phyloP scores from a whole-genome alignment of 2,888 invertebrate species.

The Papilio demoleus region DNA sequence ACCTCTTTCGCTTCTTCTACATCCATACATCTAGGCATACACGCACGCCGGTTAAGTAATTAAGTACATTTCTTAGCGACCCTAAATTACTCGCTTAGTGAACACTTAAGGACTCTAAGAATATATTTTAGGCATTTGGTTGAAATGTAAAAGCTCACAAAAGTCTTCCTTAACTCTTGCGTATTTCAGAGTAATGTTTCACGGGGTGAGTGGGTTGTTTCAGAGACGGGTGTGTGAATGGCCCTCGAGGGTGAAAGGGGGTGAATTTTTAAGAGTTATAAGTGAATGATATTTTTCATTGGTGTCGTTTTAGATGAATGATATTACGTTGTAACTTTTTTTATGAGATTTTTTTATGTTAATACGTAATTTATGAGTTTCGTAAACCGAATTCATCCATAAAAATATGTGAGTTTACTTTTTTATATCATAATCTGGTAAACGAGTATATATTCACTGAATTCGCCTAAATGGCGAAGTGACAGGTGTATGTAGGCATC shows the following conservation, averaged over 20 bases:
- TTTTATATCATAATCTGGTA: too few relatives aligned
- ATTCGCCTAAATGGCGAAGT: too few relatives aligned
- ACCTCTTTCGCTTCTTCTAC: too few relatives aligned
- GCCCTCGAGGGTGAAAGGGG: conserved; percentile 47
- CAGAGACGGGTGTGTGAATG: conserved; percentile 9
- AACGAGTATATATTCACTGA: too few relatives aligned
- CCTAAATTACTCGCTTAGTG: too few relatives aligned
- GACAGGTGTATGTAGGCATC: too few relatives aligned
- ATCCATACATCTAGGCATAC: too few relatives aligned
- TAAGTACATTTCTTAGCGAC: too few relatives aligned
- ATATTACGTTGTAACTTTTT: conserved; percentile 8
- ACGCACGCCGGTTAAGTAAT: too few relatives aligned
- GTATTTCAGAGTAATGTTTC: conserved; percentile 56
- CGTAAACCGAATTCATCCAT: not conserved
- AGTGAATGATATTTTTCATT: conserved; percentile 36
- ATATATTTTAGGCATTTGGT: conserved; percentile 26
- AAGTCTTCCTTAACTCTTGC: conserved; percentile 55
- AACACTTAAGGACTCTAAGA: too few relatives aligned
- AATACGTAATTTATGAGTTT: not conserved
- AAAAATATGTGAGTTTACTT: not conserved
- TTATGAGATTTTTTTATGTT: not conserved
- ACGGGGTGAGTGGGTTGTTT: conserved; percentile 31
- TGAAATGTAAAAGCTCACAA: conserved; percentile 47
- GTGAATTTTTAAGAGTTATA: conserved; percentile 41
- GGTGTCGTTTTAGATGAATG: conserved; percentile 2